These are phyloP conservation scores for Petrocephalus zakoni DNA, from an alignment of 2,113 vertebrate genomes.

Conservation along the genomic window DNA sequence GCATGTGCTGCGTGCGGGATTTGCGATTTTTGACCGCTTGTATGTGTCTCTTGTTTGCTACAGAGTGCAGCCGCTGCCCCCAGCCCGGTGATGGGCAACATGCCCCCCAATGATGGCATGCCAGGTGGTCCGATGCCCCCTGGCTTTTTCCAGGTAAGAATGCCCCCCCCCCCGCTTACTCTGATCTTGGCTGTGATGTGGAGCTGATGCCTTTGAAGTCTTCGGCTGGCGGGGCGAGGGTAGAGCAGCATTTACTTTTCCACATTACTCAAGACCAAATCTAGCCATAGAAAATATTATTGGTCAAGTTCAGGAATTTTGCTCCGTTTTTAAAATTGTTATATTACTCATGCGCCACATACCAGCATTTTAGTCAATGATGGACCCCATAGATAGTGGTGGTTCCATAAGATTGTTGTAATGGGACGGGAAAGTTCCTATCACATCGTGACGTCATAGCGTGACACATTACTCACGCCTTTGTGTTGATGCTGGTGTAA, in stretches of 20 bases:
- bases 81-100: slow-evolving; percentile 60
- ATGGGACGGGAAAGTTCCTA: not conserved
- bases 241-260: not conserved
- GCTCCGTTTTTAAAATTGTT: not conserved
- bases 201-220: not conserved
- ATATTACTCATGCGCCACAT: not conserved
- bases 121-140: slow-evolving; percentile 33
- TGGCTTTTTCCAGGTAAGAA: slow-evolving; percentile 22
- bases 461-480: not conserved
- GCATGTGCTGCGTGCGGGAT: not conserved
- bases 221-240: not conserved
- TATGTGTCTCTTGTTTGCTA: not conserved
- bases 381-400: fast-evolving
- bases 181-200: not conserved
- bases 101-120: slow-evolving; percentile 56
- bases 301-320: not conserved
- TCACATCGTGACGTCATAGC: not conserved
- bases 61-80: slow-evolving; percentile 60
- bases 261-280: not conserved
- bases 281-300: not conserved
- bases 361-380: not conserved
- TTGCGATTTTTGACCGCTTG: not conserved
- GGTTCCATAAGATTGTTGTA: not conserved
- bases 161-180: not conserved
- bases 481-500: not conserved